These are phyloP conservation scores for Temnothorax curvispinosus DNA, from an alignment of 1,140 invertebrate species.

Conservation along the genomic window DNA sequence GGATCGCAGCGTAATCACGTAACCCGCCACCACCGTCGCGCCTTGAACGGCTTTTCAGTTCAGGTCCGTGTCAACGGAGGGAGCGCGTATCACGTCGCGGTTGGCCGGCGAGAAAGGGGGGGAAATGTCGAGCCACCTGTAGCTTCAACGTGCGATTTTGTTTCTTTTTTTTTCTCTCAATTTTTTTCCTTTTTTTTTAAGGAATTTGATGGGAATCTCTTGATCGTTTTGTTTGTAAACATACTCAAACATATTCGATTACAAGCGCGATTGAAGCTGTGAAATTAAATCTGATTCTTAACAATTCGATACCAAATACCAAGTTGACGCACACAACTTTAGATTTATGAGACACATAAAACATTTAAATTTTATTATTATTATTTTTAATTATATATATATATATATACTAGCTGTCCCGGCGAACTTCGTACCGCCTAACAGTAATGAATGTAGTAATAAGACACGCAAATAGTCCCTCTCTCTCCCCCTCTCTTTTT, in stretches of 20 bases:
- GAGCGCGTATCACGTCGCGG: conserved; percentile 11
- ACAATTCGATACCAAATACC: not conserved
- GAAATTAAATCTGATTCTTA: not conserved
- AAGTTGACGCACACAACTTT: not conserved
- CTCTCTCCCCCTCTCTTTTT: no score
- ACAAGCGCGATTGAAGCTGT: not conserved
- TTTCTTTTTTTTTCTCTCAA: not conserved
- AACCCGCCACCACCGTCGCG: conserved; percentile 47
- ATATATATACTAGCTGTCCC: no score
- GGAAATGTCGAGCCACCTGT: conserved; percentile 69
- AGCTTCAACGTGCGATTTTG: conserved; percentile 64
- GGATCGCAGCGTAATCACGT: conserved; percentile 67
- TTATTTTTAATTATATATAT: not conserved
- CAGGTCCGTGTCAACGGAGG: conserved; percentile 64
- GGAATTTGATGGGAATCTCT: not conserved
- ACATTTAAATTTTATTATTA: not conserved
- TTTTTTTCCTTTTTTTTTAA: not conserved
- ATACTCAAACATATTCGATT: not conserved
- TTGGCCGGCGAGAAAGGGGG: not conserved
- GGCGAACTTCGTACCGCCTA: no score
- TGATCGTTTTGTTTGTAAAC: not conserved
- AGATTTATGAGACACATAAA: not conserved
- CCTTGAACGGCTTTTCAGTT: conserved; percentile 56
- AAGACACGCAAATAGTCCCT: no score
- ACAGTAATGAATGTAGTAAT: no score